Evolutionary conservation across 2,113 vertebrate genomes (phyloP), one percentile per base, ranked within the genome.

Genomic region (Protomyctophum bolini): DNA sequence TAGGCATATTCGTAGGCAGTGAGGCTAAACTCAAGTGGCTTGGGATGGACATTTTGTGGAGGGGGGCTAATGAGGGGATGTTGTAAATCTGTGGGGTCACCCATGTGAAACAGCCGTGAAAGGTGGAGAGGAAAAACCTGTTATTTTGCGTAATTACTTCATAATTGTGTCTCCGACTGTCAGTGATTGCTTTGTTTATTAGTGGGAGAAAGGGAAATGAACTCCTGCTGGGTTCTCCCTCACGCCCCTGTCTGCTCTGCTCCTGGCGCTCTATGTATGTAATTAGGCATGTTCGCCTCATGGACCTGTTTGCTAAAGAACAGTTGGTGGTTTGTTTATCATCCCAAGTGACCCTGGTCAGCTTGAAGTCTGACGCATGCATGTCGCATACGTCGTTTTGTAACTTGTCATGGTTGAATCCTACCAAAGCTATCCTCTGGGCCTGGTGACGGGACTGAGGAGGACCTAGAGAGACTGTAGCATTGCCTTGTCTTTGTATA

Each of bases 81-180:
- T 66, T 77, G 80, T 75, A 84, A 41, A 78, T 80, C 74, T 78
- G 75, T 60, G 63, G 71, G 73, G 62, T 69, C 55, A 63, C 33
- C 72, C 58, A 29, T 76, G 82, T 88, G 79, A 80, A 80, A 78
- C 73, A 67, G 69, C 70, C 55, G 21, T 70, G 76, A 68, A 88
- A 79, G 84, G 79, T 81, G 76, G 74, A 81, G 68, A 66, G 68
- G 70, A 75, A 82, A 68, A 89, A 85, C 83, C 77, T 84, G 86
- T 87, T 90, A 87, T 91, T 90, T 89, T 80, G 80, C 45, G 75
- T 90, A 93, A 91, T 89, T 88, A 76, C 73, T 69, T 78, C 79
- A 77, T 92, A 87, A 91, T 87, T 90, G 86, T 79, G 76, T 82
- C 65, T 75, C 79, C 82, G 76, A 77, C 85, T 86, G 79, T 80